Evolutionary conservation across 2,888 invertebrate genomes (phyloP).

Genomic region (Poecilobothrus nobilitatus): DNA sequence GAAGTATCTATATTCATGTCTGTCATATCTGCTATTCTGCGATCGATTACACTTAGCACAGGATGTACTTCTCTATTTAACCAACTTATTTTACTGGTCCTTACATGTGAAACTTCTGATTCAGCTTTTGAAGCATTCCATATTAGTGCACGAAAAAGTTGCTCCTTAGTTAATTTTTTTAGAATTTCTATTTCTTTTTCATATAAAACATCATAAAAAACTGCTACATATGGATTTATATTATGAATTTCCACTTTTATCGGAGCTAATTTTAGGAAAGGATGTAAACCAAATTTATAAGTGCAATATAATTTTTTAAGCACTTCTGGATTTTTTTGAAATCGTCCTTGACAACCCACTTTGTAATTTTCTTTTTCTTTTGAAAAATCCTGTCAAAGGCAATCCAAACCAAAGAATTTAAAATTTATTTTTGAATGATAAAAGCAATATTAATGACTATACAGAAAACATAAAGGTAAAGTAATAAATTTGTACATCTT

Average conservation of each 20-base stretch:
- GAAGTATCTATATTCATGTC: background rate
- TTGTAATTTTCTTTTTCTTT: background rate
- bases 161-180: constrained; percentile 45
- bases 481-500: no score
- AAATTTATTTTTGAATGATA: no score
- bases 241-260: constrained; percentile 48
- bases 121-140: background rate
- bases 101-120: background rate
- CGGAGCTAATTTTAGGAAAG: constrained; percentile 26
- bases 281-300: background rate
- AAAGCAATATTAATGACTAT: no score
- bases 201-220: constrained; percentile 50
- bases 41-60: background rate
- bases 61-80: background rate
- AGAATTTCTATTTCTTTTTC: constrained; percentile 48
- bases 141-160: background rate
- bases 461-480: no score
- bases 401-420: no score
- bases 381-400: background rate
- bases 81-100: background rate
- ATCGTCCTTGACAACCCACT: background rate
- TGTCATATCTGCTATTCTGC: background rate
- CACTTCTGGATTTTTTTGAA: background rate
- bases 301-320: background rate
- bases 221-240: constrained; percentile 47